Percentiles rank a stretch among this genome's conserved stretches.
phyloP scores from a whole-genome alignment of 2,797 vertebrate species.

The Austrolebias charrua region DNA sequence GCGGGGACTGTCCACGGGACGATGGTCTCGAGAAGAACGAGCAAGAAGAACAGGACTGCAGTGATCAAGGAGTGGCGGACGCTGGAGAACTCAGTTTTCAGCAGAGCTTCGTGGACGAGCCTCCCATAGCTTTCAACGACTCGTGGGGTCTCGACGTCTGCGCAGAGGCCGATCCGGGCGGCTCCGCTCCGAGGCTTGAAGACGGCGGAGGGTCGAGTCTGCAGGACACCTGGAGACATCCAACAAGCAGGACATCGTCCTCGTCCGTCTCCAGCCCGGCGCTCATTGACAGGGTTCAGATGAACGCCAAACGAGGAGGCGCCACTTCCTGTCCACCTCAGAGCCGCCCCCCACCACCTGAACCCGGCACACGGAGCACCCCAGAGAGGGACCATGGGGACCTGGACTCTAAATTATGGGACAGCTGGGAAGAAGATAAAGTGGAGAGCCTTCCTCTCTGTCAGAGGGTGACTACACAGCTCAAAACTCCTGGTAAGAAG shows the following conservation, averaged over 20 bases:
- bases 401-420: conserved; percentile 83
- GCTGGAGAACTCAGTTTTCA: conserved; percentile 41
- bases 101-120: conserved; percentile 79
- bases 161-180: conserved; percentile 31
- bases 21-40: neutral
- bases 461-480: conserved; percentile 60
- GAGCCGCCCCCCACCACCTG: conserved; percentile 16
- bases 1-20: neutral
- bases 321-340: neutral
- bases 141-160: conserved; percentile 75
- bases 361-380: neutral
- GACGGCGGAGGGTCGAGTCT: conserved; percentile 54
- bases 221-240: conserved; percentile 10
- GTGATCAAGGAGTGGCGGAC: conserved; percentile 45
- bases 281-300: neutral
- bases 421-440: conserved; percentile 80
- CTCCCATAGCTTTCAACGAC: conserved; percentile 76
- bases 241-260: neutral
- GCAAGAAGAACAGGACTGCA: neutral
- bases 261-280: neutral
- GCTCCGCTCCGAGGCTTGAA: conserved; percentile 76
- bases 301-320: rapidly evolving
- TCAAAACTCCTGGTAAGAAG: conserved; percentile 82
- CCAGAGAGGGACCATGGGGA: conserved; percentile 62
- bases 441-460: conserved; percentile 72